Conservation (phyloP, 37 sponge, comb jelly and placozoan species). For the Diacarnus erythraeanus region DNA sequence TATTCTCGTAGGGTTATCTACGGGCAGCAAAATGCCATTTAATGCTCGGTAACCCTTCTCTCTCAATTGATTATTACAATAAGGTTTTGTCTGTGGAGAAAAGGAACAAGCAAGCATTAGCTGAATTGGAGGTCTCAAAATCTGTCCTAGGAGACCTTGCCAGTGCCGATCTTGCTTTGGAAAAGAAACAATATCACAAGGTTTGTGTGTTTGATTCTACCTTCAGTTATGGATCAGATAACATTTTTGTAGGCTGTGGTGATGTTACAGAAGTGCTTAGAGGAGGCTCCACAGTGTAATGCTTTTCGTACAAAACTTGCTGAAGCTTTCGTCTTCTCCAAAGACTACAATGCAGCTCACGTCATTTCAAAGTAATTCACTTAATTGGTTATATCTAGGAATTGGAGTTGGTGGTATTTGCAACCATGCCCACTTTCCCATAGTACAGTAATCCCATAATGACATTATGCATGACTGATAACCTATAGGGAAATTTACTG, state of each 20-base stretch:
- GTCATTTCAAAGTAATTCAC: slow-evolving; percentile 58
- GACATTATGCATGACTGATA: too few species aligned
- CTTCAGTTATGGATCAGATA: too few species aligned
- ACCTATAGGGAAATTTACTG: too few species aligned
- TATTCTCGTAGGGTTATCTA: slow-evolving; percentile 66
- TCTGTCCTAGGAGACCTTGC: not conserved
- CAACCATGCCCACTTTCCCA: not conserved
- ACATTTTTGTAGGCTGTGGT: slow-evolving; percentile 25
- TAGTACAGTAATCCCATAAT: too few species aligned
- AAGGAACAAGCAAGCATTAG: slow-evolving; percentile 54
- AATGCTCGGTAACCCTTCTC: slow-evolving; percentile 79
- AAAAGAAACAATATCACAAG: slow-evolving; percentile 32
- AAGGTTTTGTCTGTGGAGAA: slow-evolving; percentile 67
- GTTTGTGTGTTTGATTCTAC: too few species aligned
- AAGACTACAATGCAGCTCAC: slow-evolving; percentile 49
- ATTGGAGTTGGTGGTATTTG: not conserved
- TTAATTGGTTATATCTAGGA: not conserved
- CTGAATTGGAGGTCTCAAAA: slow-evolving; percentile 48
- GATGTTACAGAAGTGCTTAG: slow-evolving; percentile 46
- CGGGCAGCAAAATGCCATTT: slow-evolving; percentile 89
- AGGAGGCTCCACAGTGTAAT: slow-evolving; percentile 45
- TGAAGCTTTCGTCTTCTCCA: slow-evolving; percentile 48
- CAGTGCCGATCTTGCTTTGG: slow-evolving; percentile 1
- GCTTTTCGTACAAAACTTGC: slow-evolving; percentile 40
- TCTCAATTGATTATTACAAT: slow-evolving; percentile 62